A percentile compares a stretch with the other conserved stretches of the same genome.
Conservation (phyloP, 2,113 vertebrate genomes). For the Dicerorhinus sumatrensis region DNA sequence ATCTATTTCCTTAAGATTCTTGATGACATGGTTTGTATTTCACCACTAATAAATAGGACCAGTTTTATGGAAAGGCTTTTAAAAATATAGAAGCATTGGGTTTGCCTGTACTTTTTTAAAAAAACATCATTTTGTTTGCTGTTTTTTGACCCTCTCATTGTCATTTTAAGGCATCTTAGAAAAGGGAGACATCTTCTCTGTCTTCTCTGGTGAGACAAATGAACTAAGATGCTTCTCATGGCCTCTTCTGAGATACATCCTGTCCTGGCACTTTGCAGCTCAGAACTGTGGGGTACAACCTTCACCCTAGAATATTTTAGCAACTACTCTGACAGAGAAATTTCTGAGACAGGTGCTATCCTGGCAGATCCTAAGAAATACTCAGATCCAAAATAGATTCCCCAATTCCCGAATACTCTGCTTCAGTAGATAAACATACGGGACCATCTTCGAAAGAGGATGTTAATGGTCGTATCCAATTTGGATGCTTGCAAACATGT, state of each 20-base stretch:
- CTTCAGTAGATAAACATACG: constrained; percentile 6
- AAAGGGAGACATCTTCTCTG: not conserved
- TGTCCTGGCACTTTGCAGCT: not conserved
- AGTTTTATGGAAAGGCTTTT: constrained; percentile 69
- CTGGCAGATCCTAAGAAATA: not conserved
- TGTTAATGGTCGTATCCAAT: not conserved
- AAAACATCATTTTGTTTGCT: not conserved
- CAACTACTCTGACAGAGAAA: not conserved
- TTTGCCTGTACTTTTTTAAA: not conserved
- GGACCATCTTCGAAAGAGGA: not conserved
- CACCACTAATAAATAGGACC: constrained; percentile 81
- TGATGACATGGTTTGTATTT: constrained; percentile 85
- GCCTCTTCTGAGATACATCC: not conserved
- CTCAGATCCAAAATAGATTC: not conserved
- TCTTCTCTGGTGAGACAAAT: not conserved
- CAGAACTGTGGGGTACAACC: fast-evolving
- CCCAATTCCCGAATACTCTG: not conserved
- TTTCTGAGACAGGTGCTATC: not conserved
- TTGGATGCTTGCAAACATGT: constrained; percentile 61
- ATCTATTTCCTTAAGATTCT: constrained; percentile 86
- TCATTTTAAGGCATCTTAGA: constrained; percentile 44
- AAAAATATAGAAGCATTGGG: constrained; percentile 30
- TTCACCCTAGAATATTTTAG: not conserved
- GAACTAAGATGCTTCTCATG: not conserved
- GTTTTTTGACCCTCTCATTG: not conserved